These are phyloP conservation scores for Sialis fuliginosa DNA, from an alignment of 2,888 invertebrate genomes.

Conservation along the genomic window DNA sequence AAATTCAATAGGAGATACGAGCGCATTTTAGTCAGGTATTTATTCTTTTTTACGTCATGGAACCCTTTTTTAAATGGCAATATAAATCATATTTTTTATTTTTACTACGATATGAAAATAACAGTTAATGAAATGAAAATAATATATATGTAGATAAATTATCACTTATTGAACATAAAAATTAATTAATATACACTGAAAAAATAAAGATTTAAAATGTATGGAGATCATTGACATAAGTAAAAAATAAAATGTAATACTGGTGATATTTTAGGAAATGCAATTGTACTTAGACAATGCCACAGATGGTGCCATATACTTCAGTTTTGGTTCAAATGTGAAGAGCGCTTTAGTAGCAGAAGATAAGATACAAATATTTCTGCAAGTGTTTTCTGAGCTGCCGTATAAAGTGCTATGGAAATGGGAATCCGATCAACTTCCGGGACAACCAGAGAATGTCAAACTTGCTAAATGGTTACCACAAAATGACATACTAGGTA, in stretches of 20 bases:
- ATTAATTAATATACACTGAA: no score
- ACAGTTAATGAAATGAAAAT: no score
- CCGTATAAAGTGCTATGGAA: slow-evolving; percentile 3
- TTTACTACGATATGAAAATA: no score
- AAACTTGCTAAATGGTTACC: slow-evolving; percentile 4
- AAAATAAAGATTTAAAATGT: no score
- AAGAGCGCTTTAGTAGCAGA: slow-evolving; percentile 12
- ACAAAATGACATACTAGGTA: slow-evolving; percentile 2
- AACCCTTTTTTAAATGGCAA: not conserved
- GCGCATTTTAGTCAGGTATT: no score
- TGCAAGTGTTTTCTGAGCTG: not conserved
- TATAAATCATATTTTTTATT: not conserved
- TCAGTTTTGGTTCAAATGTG: slow-evolving; percentile 16
- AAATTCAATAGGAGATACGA: no score
- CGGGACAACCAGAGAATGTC: slow-evolving; percentile 3
- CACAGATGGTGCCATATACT: slow-evolving; percentile 14
- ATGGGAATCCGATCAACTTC: slow-evolving; percentile 2
- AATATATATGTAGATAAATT: no score
- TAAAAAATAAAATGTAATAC: not conserved
- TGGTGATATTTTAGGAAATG: slow-evolving; percentile 9
- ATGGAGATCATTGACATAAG: no score
- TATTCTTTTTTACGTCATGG: no score
- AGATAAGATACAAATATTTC: slow-evolving; percentile 5
- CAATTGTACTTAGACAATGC: slow-evolving; percentile 12
- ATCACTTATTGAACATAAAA: no score